Base-by-base conservation (phyloP, 2,888 invertebrate genomes). In the Brenthis daphne region DNA sequence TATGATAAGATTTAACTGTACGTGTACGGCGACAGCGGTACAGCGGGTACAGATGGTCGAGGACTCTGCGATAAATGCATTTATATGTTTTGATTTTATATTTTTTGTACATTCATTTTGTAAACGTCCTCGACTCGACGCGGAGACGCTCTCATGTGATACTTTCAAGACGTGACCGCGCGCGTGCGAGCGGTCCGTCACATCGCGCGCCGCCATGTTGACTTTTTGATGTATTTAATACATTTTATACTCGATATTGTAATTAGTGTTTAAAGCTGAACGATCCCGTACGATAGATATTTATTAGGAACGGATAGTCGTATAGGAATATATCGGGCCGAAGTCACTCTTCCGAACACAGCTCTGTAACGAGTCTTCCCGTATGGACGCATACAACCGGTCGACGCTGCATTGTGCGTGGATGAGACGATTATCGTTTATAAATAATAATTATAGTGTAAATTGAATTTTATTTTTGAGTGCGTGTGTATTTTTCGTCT, bases 161-260 rank as follows among this genome's bases (percentile, higher is more conserved):
- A 43, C 37, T 43, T 43, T 11, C 11, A 11, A 11, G 37, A 43
- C 11, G 37, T 2, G 37, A 11, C 37, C 11, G 8, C 37, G 11
- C 8, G 8, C 11, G 11, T 11, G 29, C 29, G 4, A 20, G 29
- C 29, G 29, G 37, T 13, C 57, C 16, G 47, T 43, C 56, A 14
- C 29, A 75, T 74, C 76, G 79, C 79, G 73, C 77, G 80, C 80
- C 80, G 77, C 81, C 85, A 83, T 82, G 79, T 84, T 79, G 86
- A 85, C 81, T 87, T 91, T 89, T 89, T 85, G 85, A 89, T 86
- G 87, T 90, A 90, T 90, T 90, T 90, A 85, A 89, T 88, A 89
- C 88, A 87, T 90, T 90, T 90, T 90, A 84, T 90, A 91, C 90
- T 89, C 88, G 83, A 80, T 88, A 86, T 85, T 85, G 81, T 89